Base-by-base conservation (phyloP, 2,888 invertebrate species). In the Slavum lentiscoides region DNA sequence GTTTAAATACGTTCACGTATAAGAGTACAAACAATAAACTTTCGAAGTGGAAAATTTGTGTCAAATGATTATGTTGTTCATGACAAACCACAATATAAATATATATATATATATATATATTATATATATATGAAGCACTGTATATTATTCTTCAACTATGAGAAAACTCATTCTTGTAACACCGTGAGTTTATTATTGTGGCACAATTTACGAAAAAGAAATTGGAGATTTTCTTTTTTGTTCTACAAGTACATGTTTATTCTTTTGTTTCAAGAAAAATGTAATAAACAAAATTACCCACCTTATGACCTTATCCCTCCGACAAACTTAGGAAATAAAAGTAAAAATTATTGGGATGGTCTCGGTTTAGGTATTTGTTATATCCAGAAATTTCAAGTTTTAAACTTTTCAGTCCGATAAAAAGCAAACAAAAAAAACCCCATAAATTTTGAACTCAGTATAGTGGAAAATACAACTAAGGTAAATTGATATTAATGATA, bases 271-370 rank as follows among this genome's bases (percentile, higher is more conserved):
- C 6, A 5, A 17, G n/a, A 49, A 19, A 61, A 61, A 58, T 11
- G 49, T 19, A 61, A 69, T 76, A 37, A 76, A 76, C 43, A 53
- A 53, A 76, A 76, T 76, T 61, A 8, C 17, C 21, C 17, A 55
- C 19, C 59, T 30, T n/a, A 61, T 19, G 49, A 17, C 9, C 1
- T 23, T 58, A 39, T 43, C 61, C 6, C 23, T 37, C 6, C 49
- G 4, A 49, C 15, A 74, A 6, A 74, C 37, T 37, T 17, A 2
- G 37, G n/a, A 39, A 19, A 67, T 55, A 39, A 58, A 21, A 39
- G 11, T 2, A 58, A 21, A 43, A 66, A 58, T 11, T 0, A 74
- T 43, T 21, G 3, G 5, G 61, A 13, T 21, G 21, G 8, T 11
- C 21, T 43, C 9, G 23, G 0, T 17, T 72, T 49, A 21, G 15